A percentile compares a stretch with the other conserved stretches of the same genome.
phyloP scores from a whole-genome alignment of 1,140 invertebrate species.

The Scaptomyza montana region DNA sequence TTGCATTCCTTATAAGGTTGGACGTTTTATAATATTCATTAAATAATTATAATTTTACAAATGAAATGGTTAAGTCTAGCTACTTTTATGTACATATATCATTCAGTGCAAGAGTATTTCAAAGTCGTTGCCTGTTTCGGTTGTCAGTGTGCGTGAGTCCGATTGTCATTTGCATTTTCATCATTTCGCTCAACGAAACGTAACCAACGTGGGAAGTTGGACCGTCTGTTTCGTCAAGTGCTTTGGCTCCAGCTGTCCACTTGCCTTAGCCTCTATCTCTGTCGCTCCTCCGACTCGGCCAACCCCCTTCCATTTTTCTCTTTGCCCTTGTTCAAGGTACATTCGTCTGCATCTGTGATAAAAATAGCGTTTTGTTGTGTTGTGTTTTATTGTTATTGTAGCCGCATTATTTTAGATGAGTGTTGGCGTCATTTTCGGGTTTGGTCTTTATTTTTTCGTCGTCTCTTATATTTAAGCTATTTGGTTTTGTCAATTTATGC shows the following conservation, averaged over 20 bases:
- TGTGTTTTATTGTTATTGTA: slow-evolving; percentile 18
- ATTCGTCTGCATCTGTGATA: slow-evolving; percentile 59
- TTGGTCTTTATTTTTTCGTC: not conserved
- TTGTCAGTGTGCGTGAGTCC: slow-evolving; percentile 36
- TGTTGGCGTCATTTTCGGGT: slow-evolving; percentile 42
- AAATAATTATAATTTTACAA: not conserved
- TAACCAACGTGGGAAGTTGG: slow-evolving; percentile 77
- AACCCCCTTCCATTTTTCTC: not conserved
- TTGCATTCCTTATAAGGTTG: too few species aligned
- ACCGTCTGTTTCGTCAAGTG: slow-evolving; percentile 47
- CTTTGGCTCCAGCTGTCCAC: slow-evolving; percentile 57
- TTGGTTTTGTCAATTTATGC: slow-evolving; percentile 3
- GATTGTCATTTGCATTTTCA: slow-evolving; percentile 69
- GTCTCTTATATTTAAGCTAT: too few species aligned
- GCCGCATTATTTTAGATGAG: slow-evolving; percentile 55
- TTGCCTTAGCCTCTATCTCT: slow-evolving; percentile 23
- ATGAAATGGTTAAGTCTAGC: not conserved
- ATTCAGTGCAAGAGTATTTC: slow-evolving; percentile 11
- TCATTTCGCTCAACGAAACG: slow-evolving; percentile 75
- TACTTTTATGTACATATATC: not conserved
- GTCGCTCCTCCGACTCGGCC: not conserved
- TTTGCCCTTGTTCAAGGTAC: slow-evolving; percentile 9
- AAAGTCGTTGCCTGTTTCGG: not conserved
- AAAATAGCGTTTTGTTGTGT: slow-evolving; percentile 65
- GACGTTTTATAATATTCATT: too few species aligned